Evolutionary conservation across 2,888 invertebrate genomes (phyloP), one percentile per base, ranked within the genome.

Genomic region (Brachypterus glaber): DNA sequence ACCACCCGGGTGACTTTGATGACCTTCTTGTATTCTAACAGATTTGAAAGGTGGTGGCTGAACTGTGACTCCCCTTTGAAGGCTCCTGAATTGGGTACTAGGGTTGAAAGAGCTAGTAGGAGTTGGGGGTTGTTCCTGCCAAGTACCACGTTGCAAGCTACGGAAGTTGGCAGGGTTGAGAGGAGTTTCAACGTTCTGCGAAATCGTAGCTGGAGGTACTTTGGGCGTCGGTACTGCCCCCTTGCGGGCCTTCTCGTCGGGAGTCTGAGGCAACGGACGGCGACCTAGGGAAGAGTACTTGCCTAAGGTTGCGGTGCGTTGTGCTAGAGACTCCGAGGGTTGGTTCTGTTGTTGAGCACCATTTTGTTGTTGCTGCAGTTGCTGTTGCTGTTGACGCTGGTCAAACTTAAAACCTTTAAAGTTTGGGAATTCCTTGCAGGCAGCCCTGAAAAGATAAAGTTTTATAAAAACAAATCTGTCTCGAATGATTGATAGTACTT

Each of bases 311-410:
- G 67, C 67, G 4, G 65, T 65, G 38, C 65, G 57, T 38, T 55
- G 55, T 40, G 44, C 41, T 3, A 40, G 51, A 13, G 44, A 32
- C 14, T 50, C 50, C 18, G 39, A 39, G 11, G 38, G 40, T 14
- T 48, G 45, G 59, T 66, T 74, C 52, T 35, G 51, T 50, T 27
- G 43, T 34, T 59, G 30, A 44, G 50, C 36, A 43, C 53, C 41
- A 33, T 58, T 45, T 12, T 12, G 9, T 8, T 12, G n/a, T 56
- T 60, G 59, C 8, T 25, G 33, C 35, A 55, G 56, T 42, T 59
- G 76, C 26, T 76, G 59, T 66, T 74, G 51, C 33, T 51, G 51
- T 33, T 45, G 65, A 59, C 68, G 72, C 72, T 71, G 70, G 71
- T 70, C 68, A 45, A 65, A 64, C 60, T 65, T 65, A 58, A 66